Evolutionary conservation across 2,113 vertebrate species (phyloP).

Genomic region (Pterocles burchelli): DNA sequence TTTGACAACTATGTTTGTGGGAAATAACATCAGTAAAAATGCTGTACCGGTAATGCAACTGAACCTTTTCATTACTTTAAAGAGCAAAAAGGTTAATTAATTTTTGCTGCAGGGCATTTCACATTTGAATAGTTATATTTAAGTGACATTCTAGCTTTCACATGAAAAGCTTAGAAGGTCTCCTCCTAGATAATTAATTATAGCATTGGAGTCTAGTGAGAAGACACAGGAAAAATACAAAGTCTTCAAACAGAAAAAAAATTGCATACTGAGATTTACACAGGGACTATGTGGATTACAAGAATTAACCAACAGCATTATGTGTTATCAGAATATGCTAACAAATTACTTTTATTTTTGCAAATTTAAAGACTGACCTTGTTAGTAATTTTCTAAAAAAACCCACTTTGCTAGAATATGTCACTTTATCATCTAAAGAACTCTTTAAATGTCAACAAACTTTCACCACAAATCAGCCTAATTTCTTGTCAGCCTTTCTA

Average conservation of each 20-base stretch:
- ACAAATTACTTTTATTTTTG: not conserved
- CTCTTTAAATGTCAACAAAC: not conserved
- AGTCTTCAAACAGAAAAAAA: not conserved
- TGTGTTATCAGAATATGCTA: not conserved
- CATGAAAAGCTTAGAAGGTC: not conserved
- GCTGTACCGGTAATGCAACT: not conserved
- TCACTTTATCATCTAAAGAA: not conserved
- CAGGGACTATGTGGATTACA: not conserved
- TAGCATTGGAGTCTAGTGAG: not conserved
- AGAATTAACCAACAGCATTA: not conserved
- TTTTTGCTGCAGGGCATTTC: slow-evolving; percentile 24
- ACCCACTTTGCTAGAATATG: not conserved
- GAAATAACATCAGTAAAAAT: slow-evolving; percentile 29
- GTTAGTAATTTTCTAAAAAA: not conserved
- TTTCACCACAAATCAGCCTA: not conserved
- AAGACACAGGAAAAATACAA: not conserved
- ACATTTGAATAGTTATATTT: slow-evolving; percentile 2
- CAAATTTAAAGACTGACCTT: not conserved
- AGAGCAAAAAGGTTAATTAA: slow-evolving; percentile 28
- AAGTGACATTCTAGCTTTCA: slow-evolving; percentile 29
- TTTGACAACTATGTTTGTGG: slow-evolving; percentile 1
- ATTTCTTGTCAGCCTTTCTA: not conserved
- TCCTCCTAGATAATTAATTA: slow-evolving; percentile 30
- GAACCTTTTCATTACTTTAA: slow-evolving; percentile 12
- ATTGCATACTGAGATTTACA: not conserved